Conservation (phyloP, 2,797 vertebrate species). For the Zonotrichia albicollis region DNA sequence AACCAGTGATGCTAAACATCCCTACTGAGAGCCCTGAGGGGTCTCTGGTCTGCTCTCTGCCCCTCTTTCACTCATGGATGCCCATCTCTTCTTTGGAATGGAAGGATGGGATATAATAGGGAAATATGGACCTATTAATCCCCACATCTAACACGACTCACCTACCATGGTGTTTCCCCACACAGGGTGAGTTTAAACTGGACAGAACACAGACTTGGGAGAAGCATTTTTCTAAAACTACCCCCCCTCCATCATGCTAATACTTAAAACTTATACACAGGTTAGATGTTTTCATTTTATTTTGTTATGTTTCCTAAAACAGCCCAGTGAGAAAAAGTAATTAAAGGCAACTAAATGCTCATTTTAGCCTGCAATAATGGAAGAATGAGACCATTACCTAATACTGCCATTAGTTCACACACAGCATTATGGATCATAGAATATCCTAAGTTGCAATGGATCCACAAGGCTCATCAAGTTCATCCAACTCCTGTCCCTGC, state of each 20-base stretch:
- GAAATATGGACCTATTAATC: background rate
- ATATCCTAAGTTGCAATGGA: background rate
- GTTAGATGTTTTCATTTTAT: background rate
- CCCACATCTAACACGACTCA: background rate
- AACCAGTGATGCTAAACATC: slow-evolving; percentile 6
- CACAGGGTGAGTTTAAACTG: background rate
- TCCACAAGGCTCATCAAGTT: background rate
- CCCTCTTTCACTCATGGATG: background rate
- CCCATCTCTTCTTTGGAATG: background rate
- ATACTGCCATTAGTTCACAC: background rate
- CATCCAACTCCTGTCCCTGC: background rate
- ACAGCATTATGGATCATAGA: background rate
- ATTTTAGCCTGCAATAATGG: slow-evolving; percentile 4
- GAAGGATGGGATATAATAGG: background rate
- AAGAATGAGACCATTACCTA: background rate
- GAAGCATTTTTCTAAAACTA: background rate
- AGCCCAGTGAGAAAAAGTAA: background rate
- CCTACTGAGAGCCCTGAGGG: background rate
- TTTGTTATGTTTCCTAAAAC: background rate
- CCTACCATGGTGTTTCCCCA: background rate
- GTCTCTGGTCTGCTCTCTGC: background rate
- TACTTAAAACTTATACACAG: background rate
- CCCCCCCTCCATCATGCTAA: background rate
- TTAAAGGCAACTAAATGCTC: background rate
- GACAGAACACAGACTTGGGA: background rate